Evolutionary conservation across 2,888 invertebrate genomes (phyloP).

Genomic region (Lymantria dispar): DNA sequence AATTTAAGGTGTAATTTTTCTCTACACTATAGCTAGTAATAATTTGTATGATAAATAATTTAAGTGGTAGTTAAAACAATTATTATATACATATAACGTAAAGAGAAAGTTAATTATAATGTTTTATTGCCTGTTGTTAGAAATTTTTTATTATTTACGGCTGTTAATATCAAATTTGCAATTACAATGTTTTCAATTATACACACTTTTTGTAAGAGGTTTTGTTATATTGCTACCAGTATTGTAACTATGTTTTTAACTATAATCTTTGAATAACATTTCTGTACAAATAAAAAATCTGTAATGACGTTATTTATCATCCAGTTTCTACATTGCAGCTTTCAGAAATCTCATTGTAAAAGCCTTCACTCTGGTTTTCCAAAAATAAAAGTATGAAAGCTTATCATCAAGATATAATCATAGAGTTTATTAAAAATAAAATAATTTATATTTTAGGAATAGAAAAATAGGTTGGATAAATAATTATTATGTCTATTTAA

Average conservation of each 20-base stretch:
- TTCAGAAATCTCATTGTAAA: too few species aligned
- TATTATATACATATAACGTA: conserved; percentile 1
- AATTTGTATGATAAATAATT: background rate
- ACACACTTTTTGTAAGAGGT: background rate
- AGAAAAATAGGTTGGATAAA: too few species aligned
- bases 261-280: background rate
- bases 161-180: background rate
- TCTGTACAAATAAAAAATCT: too few species aligned
- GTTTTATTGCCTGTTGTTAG: background rate
- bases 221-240: background rate
- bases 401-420: too few species aligned
- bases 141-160: background rate
- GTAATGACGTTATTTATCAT: too few species aligned
- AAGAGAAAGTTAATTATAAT: conserved; percentile 18
- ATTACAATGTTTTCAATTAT: background rate
- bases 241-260: background rate
- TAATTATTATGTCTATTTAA: too few species aligned
- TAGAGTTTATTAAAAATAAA: too few species aligned
- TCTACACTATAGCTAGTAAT: too few species aligned
- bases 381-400: too few species aligned
- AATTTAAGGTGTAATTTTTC: background rate
- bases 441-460: too few species aligned
- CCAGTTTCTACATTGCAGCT: too few species aligned
- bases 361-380: too few species aligned
- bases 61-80: background rate